Conservation (phyloP, 1,140 invertebrate genomes). For the Drosophila lowei region DNA sequence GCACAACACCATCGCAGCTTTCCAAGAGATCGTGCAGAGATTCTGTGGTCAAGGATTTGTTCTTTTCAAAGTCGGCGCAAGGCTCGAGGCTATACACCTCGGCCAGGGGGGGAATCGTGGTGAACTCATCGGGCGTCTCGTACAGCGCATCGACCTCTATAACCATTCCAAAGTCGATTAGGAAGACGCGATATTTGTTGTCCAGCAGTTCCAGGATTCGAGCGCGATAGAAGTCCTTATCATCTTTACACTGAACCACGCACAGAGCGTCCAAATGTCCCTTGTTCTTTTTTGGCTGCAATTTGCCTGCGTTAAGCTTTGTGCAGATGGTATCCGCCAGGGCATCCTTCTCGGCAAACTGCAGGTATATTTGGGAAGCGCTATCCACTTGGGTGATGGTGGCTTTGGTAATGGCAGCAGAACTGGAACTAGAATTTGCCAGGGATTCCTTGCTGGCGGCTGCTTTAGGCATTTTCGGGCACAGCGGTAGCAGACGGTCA, state of each 20-base stretch:
- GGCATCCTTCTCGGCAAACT: constrained; percentile 47
- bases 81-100: constrained; percentile 85
- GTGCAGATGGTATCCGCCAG: constrained; percentile 58
- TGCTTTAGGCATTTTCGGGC: constrained; percentile 76
- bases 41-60: constrained; percentile 49
- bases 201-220: constrained; percentile 59
- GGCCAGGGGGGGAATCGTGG: constrained; percentile 85
- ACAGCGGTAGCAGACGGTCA: constrained; percentile 85
- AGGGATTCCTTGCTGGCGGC: constrained; percentile 5
- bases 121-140: constrained; percentile 86
- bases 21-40: constrained; percentile 63
- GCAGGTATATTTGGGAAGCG: constrained; percentile 61
- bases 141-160: constrained; percentile 85
- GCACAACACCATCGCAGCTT: constrained; percentile 74
- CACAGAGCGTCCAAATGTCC: constrained; percentile 49
- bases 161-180: constrained; percentile 89
- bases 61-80: constrained; percentile 27
- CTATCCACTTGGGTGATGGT: constrained; percentile 66
- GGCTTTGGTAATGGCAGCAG: constrained; percentile 21
- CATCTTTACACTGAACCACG: constrained; percentile 58
- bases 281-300: constrained; percentile 28
- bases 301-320: constrained; percentile 39
- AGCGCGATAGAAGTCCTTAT: constrained; percentile 63
- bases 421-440: not conserved
- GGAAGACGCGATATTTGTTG: constrained; percentile 84